Evolutionary conservation across 2,797 vertebrate genomes (phyloP), one percentile per base, ranked within the genome.

Genomic region (Pangasius mekongensis): DNA sequence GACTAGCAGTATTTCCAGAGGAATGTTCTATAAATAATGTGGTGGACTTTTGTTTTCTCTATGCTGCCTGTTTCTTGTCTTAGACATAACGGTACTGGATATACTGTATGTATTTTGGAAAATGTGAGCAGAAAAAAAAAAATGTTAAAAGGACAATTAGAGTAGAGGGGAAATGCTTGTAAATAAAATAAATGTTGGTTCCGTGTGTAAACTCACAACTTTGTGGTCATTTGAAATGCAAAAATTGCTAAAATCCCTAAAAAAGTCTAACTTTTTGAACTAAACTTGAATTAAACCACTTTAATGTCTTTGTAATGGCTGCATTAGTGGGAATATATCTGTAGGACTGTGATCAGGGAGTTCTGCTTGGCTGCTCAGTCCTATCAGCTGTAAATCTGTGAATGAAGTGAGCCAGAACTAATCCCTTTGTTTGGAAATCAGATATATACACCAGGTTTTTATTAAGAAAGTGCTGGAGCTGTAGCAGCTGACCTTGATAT

Each of bases 111-210:
- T 94, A 95, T 95, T 95, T 93, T 94, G 96, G 93, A 95, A 95
- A 78, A 78, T 78, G 76, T 78, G 49, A 94, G 93, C 88, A 92
- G 86, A 80, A 90, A 91, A 71, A 22, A 39, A 58, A 74, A 91
- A 91, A 83, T 58, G 52, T 60, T 78, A 33, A 86, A 82, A 27
- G 5, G 80, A 64, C 11, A 80, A 87, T 93, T 92, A 95, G 95
- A 95, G 95, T 91, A 93, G 96, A 97, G 22, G 96, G 95, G 95
- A 64, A 95, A 95, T 96, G 95, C 96, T 96, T 97, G 97, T 97
- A 94, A 96, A 97, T 96, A 95, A 96, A 96, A 97, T 97, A 96
- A 98, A 97, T 96, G 96, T 97, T 96, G 95, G 94, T 95, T 95
- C 97, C 97, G 95, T 96, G 95, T 54, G 18, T 58, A 87, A 84